Evolutionary conservation across 2,113 vertebrate genomes (phyloP).

Genomic region (Ia io): DNA sequence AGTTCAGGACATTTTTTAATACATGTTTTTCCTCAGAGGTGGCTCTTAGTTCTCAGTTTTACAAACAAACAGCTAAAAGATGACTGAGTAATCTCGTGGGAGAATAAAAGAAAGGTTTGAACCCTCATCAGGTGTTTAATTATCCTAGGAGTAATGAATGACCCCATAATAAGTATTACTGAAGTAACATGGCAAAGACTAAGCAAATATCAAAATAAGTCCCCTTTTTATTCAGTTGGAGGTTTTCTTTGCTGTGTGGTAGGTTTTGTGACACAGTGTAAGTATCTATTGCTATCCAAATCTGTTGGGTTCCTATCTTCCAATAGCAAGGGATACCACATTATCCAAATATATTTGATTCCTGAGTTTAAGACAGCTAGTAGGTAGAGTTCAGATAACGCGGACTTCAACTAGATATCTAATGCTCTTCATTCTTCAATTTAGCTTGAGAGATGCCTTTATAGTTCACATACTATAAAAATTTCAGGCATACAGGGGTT

Average conservation of each 20-base stretch:
- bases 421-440: not conserved
- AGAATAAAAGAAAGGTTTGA: slow-evolving; percentile 8
- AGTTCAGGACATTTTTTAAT: not conserved
- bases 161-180: not conserved
- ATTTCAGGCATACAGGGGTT: not conserved
- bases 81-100: not conserved
- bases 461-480: not conserved
- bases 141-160: not conserved
- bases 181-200: slow-evolving; percentile 2
- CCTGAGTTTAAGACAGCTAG: not conserved
- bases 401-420: not conserved
- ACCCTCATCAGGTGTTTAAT: not conserved
- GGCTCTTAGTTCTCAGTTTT: not conserved
- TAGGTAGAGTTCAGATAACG: not conserved
- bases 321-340: not conserved
- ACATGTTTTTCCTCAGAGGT: not conserved
- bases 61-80: not conserved
- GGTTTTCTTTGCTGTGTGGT: not conserved
- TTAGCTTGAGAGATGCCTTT: not conserved
- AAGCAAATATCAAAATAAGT: not conserved
- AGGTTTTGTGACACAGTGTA: not conserved
- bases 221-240: not conserved
- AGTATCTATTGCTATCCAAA: not conserved
- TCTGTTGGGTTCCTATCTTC: not conserved
- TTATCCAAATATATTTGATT: not conserved